Percentiles rank a stretch among this genome's conserved stretches.
phyloP scores from a whole-genome alignment of 2,888 invertebrate genomes.

The Metacarcinus magister region DNA sequence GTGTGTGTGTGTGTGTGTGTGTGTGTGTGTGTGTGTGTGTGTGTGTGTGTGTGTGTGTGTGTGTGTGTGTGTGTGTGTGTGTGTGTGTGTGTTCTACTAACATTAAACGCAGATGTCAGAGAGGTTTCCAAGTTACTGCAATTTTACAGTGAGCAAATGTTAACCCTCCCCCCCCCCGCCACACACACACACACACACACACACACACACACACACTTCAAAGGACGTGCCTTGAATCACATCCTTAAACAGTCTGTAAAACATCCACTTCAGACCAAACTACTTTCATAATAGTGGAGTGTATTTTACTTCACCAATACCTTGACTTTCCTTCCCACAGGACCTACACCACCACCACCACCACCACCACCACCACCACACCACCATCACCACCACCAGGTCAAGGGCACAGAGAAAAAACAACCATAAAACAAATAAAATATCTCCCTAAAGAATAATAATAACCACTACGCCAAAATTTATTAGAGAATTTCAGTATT shows the following conservation, averaged over 20 bases:
- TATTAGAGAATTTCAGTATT: not conserved
- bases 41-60: constrained; percentile 42
- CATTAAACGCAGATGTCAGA: not conserved
- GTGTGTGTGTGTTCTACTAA: not conserved
- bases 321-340: not conserved
- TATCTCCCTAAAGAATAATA: not conserved
- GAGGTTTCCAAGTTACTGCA: not conserved
- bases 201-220: not conserved
- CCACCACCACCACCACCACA: constrained; percentile 14
- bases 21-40: constrained; percentile 39
- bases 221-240: not conserved
- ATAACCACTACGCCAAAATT: not conserved
- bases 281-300: not conserved
- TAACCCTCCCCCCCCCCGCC: no score
- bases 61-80: no score
- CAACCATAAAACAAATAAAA: not conserved
- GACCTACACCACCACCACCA: not conserved
- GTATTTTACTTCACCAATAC: not conserved
- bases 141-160: not conserved
- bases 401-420: not conserved
- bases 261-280: not conserved
- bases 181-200: constrained; percentile 12
- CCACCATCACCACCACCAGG: not conserved
- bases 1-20: constrained; percentile 52
- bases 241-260: not conserved